Evolutionary conservation across 1,140 invertebrate genomes (phyloP), one percentile per base, ranked within the genome.

Genomic region (Drosophila gunungcola): DNA sequence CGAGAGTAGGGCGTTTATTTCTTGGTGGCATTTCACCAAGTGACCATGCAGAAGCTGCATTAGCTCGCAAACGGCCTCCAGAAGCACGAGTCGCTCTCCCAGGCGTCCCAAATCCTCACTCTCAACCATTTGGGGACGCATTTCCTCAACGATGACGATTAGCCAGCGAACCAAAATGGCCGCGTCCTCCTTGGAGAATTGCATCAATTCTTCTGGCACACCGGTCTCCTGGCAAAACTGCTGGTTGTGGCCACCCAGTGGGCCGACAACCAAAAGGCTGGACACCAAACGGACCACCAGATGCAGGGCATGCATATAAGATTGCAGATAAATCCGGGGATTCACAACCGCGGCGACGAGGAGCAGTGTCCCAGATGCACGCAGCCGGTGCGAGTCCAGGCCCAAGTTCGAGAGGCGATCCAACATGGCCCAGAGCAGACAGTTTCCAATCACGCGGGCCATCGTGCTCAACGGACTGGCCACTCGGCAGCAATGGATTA

Each of bases 301-400:
- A 34, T 83, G 82, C 6, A 83, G 70, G 3, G 76, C 62, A 29
- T 83, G 80, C 48, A 84, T 4, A 46, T 80, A 83, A 52, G 72
- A 65, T 2, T 72, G 45, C 36, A 84, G n/a, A 25, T 84, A 84
- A 7, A 48, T 43, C 2, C 49, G 29, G 1, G 80, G 80, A 52
- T 83, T 80, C 4, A 83, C 75, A 43, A 84, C 62, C n/a, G 70
- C 70, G 25, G 80, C 55, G 32, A 73, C 80, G 21, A 84, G 62
- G 21, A 80, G 61, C 4, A 83, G 27, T 0, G 78, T 64, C 0
- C 60, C 36, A 25, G 69, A 62, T 16, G 80, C 38, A 9, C 80
- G 80, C 53, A 83, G 32, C 0, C 76, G 64, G 39, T 83, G 53
- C 2, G 60, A 29, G 16, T 65, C 56, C 39, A 70, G 60, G 25